Percentiles rank a stretch among this genome's conserved stretches.
These are phyloP conservation scores for Thymelicus lineola DNA, from an alignment of 2,888 invertebrate genomes.

Conservation along the genomic window DNA sequence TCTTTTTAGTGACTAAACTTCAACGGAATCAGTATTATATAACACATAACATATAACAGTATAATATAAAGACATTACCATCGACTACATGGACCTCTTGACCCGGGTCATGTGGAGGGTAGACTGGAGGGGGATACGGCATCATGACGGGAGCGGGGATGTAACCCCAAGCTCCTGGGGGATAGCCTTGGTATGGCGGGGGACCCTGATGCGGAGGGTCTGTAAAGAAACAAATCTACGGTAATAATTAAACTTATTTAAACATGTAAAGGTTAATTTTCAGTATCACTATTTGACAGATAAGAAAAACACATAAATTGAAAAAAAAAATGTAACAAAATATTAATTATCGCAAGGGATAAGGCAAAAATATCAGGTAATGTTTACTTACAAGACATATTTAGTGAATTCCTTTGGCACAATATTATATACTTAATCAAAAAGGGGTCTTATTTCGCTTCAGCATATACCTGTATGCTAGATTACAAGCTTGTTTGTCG, in stretches of 20 bases:
- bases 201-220: constrained; percentile 59
- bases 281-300: too few species aligned
- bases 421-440: constrained; percentile 14
- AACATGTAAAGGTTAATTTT: too few species aligned
- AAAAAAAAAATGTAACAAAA: too few species aligned
- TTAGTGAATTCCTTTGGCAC: constrained; percentile 17
- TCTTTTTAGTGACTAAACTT: too few species aligned
- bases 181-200: constrained; percentile 53
- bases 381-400: constrained; percentile 49
- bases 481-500: constrained; percentile 31
- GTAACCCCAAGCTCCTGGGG: constrained; percentile 57
- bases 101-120: constrained; percentile 54
- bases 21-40: too few species aligned
- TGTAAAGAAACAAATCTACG: constrained; percentile 43
- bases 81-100: constrained; percentile 50
- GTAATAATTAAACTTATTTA: too few species aligned
- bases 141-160: constrained; percentile 71
- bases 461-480: constrained; percentile 16
- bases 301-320: too few species aligned
- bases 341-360: too few species aligned
- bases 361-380: neutral
- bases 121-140: constrained; percentile 65
- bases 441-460: constrained; percentile 26
- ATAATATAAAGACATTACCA: constrained; percentile 42
- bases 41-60: neutral